A percentile compares a stretch with the other conserved stretches of the same genome.
These are phyloP conservation scores for Centrocercus urophasianus DNA, from an alignment of 2,113 vertebrate genomes.

Conservation along the genomic window DNA sequence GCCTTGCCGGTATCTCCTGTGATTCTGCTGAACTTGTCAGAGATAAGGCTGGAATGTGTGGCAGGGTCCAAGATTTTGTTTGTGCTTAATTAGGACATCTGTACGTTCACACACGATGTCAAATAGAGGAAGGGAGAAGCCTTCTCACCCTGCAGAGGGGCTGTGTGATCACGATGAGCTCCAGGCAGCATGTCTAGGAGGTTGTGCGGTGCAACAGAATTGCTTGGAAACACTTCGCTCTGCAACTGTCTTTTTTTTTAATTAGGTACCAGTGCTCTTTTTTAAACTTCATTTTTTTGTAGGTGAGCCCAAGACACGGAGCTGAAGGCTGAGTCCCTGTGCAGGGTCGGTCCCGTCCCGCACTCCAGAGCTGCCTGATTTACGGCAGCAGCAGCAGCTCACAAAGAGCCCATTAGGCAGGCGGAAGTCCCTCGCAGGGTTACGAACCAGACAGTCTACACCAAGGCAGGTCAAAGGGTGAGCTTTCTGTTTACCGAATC, in stretches of 20 bases:
- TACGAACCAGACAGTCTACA: conserved; percentile 33
- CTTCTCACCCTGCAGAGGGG: not conserved
- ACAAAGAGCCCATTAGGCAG: not conserved
- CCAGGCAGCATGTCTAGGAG: not conserved
- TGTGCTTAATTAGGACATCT: conserved; percentile 35
- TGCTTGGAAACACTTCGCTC: not conserved
- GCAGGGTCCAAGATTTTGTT: not conserved
- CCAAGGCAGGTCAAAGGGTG: conserved; percentile 28
- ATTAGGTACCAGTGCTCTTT: not conserved
- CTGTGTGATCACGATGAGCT: not conserved
- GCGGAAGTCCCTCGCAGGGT: not conserved
- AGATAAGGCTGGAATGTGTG: conserved; percentile 55
- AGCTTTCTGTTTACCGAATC: conserved; percentile 26
- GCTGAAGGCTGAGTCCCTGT: not conserved
- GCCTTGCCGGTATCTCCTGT: conserved; percentile 30
- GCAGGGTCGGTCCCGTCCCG: not conserved
- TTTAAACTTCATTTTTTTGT: not conserved
- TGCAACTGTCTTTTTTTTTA: not conserved
- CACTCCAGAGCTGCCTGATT: not conserved
- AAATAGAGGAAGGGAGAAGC: not conserved
- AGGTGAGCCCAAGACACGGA: not conserved
- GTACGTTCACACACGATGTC: fast-evolving
- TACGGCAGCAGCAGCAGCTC: not conserved
- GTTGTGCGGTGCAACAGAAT: fast-evolving
- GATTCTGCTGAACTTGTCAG: conserved; percentile 10